Base-by-base conservation (phyloP, 2,888 invertebrate species). In the Dioctria rufipes region DNA sequence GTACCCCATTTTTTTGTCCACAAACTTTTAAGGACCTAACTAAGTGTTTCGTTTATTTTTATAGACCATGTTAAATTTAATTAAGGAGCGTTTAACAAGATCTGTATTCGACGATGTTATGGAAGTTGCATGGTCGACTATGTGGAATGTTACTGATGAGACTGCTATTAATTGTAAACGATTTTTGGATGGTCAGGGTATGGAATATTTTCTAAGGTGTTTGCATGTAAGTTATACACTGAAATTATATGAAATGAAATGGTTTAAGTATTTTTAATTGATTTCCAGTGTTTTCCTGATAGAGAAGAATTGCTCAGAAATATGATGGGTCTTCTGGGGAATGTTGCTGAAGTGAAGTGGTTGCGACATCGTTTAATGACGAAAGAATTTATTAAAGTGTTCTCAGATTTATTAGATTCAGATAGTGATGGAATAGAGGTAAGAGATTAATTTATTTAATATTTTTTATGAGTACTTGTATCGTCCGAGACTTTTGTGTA, bases 91-190 rank as follows among this genome's bases (percentile, higher is more conserved):
- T 73, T 90, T 97, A 81, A 92, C 93, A 81, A 91, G 93, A 54
- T 92, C 92, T 80, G 90, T 94, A 60, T 98, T 97, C 87, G 98
- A 99, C 88, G 98, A 99, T 88, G 96, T 98, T 25, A 92, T 99
- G 90, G 98, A 98, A 90, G 97, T 98, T 13, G 97, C 98, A 3
- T 99, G 99, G 99, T 98, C 98, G 81, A 97, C 98, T n/a, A 95
- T 99, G 95, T 99, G 98, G 98, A 99, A 98, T 90, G 95, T 96
- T 84, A 95, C 96, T 49, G 98, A 99, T 88, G 98, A 99, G 90
- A 98, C 98, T 9, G 96, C 98, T 63, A 92, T 94, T 85, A 99
- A 99, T 90, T 98, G 98, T 90, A 92, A 94, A 88, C 92, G 95
- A 85, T 99, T 99, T 90, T 91, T 99, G 81, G 93, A 95, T 84